A percentile compares a stretch with the other conserved stretches of the same genome.
Conservation (phyloP, 1,140 invertebrate genomes). For the Drosophila sulfurigaster region DNA sequence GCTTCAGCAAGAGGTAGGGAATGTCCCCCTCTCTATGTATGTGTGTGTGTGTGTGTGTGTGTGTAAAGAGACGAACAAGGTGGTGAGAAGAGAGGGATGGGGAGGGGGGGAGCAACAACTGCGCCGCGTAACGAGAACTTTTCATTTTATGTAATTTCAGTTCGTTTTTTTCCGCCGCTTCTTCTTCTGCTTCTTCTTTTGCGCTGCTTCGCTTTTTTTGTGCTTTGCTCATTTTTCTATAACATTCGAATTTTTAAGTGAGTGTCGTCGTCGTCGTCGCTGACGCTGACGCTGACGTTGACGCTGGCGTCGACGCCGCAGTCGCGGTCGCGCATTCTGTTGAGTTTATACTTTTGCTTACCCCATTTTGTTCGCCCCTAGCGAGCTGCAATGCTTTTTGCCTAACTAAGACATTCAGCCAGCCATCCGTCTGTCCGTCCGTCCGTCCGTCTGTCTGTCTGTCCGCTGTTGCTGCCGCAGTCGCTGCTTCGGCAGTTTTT, state of each 20-base stretch:
- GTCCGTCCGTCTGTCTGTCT: not conserved
- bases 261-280: conserved; percentile 51
- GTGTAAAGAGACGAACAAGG: not conserved
- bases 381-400: conserved; percentile 57
- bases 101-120: conserved; percentile 53
- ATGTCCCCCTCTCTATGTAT: conserved; percentile 7
- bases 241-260: conserved; percentile 82
- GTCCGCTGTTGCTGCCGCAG: conserved; percentile 16
- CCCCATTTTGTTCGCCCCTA: conserved; percentile 54
- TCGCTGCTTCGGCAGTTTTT: conserved; percentile 29
- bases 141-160: conserved; percentile 83
- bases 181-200: conserved; percentile 8
- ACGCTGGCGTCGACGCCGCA: not conserved
- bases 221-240: conserved; percentile 80
- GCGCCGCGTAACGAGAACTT: conserved; percentile 82
- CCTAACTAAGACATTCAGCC: conserved; percentile 60
- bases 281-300: not conserved
- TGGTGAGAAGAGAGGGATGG: not conserved
- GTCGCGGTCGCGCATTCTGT: conserved; percentile 1
- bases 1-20: conserved; percentile 36
- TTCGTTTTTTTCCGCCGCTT: conserved; percentile 58
- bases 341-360: conserved; percentile 41
- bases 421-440: not conserved
- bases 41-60: conserved; percentile 17
- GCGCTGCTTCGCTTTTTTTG: conserved; percentile 25